A percentile compares a stretch with the other conserved stretches of the same genome.
phyloP scores from a whole-genome alignment of 53 echinoderm and acorn worm genomes.

The Mesocentrotus franciscanus region DNA sequence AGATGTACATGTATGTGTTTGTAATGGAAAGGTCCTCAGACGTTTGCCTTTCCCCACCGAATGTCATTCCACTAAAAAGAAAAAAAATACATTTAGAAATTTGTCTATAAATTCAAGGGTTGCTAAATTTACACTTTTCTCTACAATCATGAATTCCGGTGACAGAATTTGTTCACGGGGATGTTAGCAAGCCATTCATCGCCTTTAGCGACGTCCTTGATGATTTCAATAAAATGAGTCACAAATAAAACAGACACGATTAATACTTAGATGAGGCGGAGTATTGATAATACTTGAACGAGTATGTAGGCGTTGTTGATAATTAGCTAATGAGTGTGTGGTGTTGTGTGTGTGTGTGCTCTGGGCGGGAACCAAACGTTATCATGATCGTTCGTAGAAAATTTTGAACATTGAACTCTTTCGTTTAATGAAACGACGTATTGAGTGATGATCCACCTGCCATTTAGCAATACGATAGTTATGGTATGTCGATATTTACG shows the following conservation, averaged over 20 bases:
- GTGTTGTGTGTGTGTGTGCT: not conserved
- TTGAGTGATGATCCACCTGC: not conserved
- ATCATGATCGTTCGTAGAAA: not conserved
- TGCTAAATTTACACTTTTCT: not conserved
- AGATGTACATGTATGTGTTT: too few species aligned
- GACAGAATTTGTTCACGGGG: too few species aligned
- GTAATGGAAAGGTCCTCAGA: too few species aligned
- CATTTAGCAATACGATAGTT: not conserved
- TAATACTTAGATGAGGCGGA: not conserved
- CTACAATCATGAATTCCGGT: too few species aligned
- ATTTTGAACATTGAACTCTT: not conserved
- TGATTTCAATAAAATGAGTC: not conserved
- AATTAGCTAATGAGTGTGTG: not conserved
- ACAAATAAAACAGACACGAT: not conserved
- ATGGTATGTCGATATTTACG: not conserved
- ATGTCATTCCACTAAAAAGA: too few species aligned
- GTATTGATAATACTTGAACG: not conserved
- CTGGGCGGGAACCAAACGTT: not conserved
- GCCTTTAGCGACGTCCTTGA: too few species aligned
- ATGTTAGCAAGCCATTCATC: too few species aligned
- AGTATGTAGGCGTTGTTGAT: not conserved
- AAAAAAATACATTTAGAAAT: too few species aligned
- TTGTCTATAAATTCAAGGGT: too few species aligned
- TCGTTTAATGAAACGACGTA: not conserved
- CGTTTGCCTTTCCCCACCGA: too few species aligned